Evolutionary conservation across 2,888 invertebrate genomes (phyloP), one percentile per base, ranked within the genome.

Genomic region (Conops quadrifasciatus): DNA sequence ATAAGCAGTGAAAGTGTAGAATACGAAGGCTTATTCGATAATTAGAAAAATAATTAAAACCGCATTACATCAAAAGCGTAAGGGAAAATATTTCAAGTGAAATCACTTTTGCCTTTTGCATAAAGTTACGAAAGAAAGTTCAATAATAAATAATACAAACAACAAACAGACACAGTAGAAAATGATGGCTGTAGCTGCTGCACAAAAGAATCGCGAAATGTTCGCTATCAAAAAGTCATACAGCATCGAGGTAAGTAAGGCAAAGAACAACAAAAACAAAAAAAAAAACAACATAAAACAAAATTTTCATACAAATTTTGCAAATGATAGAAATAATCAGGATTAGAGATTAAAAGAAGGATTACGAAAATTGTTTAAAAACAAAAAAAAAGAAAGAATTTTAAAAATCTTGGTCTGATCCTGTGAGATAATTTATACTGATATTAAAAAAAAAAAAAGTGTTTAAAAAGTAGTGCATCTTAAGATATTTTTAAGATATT

Each of bases 141-240:
- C 71, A 71, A 79, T 73, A 72, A 79, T 74, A 80, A 77, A 75
- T 75, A 75, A 78, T 78, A 80, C 80, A 80, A 36, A 36, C 36
- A 36, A 36, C 36, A 36, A 36, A 7, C 36, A 36, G 36, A 36
- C 4, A 36, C 9, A 24, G 58, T 4, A 49, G 49, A 88, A 87
- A 83, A 90, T 89, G 89, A 94, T 94, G 92, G 94, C 94, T 88
- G 94, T 94, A 83, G 94, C 94, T 85, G 94, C 94, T 86, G 94
- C 94, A 77, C 94, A 95, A 89, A 95, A 95, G 89, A 96, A 94
- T 88, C 92, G 96, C 87, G 95, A 96, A 88, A 93, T 95, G 93
- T 96, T 96, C 90, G 95, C 96, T 87, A 96, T 96, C 89, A 96
- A 96, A 89, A 96, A 96, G 87, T 95, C 95, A 78, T 96, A 96